These are phyloP conservation scores for Digitonthophagus gazella DNA, from an alignment of 2,888 invertebrate species.

Conservation along the genomic window DNA sequence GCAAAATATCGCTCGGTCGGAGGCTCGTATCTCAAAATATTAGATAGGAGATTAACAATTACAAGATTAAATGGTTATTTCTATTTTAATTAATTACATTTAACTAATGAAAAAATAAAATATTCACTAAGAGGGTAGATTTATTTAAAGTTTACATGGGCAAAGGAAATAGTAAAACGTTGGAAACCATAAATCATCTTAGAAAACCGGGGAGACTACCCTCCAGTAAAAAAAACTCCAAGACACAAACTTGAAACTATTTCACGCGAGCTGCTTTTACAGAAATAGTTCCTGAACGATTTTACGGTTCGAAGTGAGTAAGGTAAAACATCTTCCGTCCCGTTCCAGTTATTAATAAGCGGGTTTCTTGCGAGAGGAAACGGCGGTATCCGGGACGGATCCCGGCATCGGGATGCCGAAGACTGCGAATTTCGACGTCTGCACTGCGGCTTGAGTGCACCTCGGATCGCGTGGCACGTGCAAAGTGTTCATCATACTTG, in stretches of 20 bases:
- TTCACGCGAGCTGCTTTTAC: conserved; percentile 10
- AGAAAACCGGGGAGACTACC: background rate
- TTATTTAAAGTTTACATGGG: background rate
- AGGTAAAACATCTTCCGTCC: conserved; percentile 1
- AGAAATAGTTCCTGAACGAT: conserved; percentile 20
- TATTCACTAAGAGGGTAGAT: background rate
- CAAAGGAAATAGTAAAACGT: background rate
- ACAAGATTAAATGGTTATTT: no score
- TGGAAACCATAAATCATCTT: conserved; percentile 3
- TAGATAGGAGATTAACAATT: no score
- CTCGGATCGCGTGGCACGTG: background rate
- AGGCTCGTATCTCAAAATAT: no score
- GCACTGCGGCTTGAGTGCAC: background rate
- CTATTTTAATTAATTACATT: no score
- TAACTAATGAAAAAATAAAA: background rate
- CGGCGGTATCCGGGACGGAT: background rate
- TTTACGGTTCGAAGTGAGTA: conserved; percentile 20
- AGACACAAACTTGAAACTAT: conserved; percentile 3
- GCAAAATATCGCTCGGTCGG: no score
- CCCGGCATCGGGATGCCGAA: background rate
- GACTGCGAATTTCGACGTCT: background rate
- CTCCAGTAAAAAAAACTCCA: background rate
- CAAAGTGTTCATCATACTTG: background rate
- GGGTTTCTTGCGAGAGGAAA: conserved; percentile 8
- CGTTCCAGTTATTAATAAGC: conserved; percentile 21